Evolutionary conservation across 2,888 invertebrate genomes (phyloP), one percentile per base, ranked within the genome.

Genomic region (Lypha dubia): DNA sequence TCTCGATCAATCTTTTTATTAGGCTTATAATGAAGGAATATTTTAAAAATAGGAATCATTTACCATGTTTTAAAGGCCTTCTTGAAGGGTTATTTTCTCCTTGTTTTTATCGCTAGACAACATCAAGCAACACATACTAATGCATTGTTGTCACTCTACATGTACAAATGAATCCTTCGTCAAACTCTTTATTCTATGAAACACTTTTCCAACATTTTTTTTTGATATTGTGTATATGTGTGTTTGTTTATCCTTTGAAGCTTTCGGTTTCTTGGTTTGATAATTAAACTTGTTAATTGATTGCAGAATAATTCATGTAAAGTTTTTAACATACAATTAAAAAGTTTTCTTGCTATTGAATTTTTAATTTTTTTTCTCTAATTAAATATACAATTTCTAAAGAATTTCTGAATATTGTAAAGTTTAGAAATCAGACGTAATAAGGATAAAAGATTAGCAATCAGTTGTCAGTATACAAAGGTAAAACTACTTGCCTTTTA

Each of bases 281-380:
- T 84, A 84, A 84, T 84, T 68, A 80, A 80, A 80, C 41, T 84
- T 84, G 73, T 84, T 80, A 84, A 84, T 84, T 77, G 84, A 77
- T 84, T 73, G 76, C 80, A 84, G 76, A 77, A 77, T 84, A 80
- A 84, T 77, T 76, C 68, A 80, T 80, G 51, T 67, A 68, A 79
- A 84, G 62, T 84, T 77, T 73, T 80, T 70, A 80, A 80, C 73
- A 80, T 41, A 49, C 76, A 80, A 84, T 84, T 84, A 84, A 79
- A 79, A 84, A 76, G 53, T 80, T 84, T 80, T 71, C 38, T 20
- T 28, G 8, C 53, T 7, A 22, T 13, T 15, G 17, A 62, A 9
- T 41, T 38, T 56, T 38, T 56, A 65, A 9, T 8, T 3, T 38
- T 38, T 56, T 67, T 46, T 35, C 6, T 24, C 58, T 13, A 74